Evolutionary conservation across 2,113 vertebrate species (phyloP).

Genomic region (Ammodytes dubius): DNA sequence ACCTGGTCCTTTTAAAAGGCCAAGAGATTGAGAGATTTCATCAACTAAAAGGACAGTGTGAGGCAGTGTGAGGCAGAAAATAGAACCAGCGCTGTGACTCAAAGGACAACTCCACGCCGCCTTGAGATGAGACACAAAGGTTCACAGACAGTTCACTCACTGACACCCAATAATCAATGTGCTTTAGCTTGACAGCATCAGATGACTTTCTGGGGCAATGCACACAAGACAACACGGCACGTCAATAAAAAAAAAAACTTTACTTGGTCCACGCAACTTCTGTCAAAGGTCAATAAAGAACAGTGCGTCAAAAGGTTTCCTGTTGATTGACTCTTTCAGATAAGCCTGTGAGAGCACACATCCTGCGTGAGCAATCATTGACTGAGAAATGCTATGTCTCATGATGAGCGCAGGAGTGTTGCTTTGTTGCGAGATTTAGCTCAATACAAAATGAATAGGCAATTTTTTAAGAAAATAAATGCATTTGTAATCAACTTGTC

Average conservation of each 20-base stretch:
- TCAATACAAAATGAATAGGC: slow-evolving; percentile 24
- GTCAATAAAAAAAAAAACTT: slow-evolving; percentile 67
- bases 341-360: slow-evolving; percentile 35
- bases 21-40: slow-evolving; percentile 70
- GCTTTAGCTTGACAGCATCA: slow-evolving; percentile 70
- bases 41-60: slow-evolving; percentile 74
- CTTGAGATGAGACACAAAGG: slow-evolving; percentile 58
- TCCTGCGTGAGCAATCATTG: slow-evolving; percentile 42
- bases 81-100: slow-evolving; percentile 49
- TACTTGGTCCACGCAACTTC: slow-evolving; percentile 45
- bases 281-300: slow-evolving; percentile 41
- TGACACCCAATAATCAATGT: slow-evolving; percentile 80
- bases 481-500: slow-evolving; percentile 43
- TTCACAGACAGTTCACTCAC: slow-evolving; percentile 76
- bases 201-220: slow-evolving; percentile 67
- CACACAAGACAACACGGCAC: slow-evolving; percentile 38
- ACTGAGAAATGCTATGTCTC: slow-evolving; percentile 13
- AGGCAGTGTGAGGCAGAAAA: slow-evolving; percentile 54
- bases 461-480: slow-evolving; percentile 8
- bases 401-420: background rate
- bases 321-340: slow-evolving; percentile 39
- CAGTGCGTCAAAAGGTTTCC: slow-evolving; percentile 48
- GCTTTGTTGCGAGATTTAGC: background rate
- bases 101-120: slow-evolving; percentile 58
- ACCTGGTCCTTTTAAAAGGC: slow-evolving; percentile 55